A percentile compares a stretch with the other conserved stretches of the same genome.
Evolutionary conservation across 2,888 invertebrate genomes (phyloP).

Genomic region (Nysson spinosus): DNA sequence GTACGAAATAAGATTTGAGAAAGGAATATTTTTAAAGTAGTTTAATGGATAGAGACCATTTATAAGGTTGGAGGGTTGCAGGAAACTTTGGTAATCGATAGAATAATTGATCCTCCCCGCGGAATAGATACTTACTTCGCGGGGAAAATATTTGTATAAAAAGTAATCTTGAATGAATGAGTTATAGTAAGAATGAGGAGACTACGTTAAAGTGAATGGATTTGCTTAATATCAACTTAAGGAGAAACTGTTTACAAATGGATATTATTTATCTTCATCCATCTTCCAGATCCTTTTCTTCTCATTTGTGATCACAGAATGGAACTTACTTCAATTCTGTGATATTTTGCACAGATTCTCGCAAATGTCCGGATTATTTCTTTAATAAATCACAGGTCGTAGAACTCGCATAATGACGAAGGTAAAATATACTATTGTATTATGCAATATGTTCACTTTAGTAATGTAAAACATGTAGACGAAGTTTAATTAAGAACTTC

Average conservation of each 20-base stretch:
- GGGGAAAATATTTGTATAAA: not conserved
- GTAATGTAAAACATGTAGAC: no score
- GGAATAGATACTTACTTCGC: not conserved
- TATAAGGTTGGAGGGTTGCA: not conserved
- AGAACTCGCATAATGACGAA: no score
- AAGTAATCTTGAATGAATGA: not conserved
- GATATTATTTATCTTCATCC: slow-evolving; percentile 24
- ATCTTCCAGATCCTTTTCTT: no score
- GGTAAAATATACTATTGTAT: no score
- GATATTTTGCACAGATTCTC: no score
- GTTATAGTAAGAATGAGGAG: not conserved
- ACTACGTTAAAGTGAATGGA: slow-evolving; percentile 6
- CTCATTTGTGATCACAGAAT: no score
- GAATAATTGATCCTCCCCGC: slow-evolving; percentile 4
- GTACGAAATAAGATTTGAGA: no score
- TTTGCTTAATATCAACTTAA: slow-evolving; percentile 7
- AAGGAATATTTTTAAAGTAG: not conserved
- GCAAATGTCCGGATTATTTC: no score
- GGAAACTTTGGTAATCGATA: not conserved
- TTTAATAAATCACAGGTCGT: no score
- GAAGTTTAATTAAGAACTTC: no score
- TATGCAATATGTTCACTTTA: no score
- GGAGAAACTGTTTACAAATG: slow-evolving; percentile 19
- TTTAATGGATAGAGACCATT: not conserved
- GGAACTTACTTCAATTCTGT: no score